Percentiles rank a stretch among this genome's conserved stretches.
Conservation (phyloP, 2,888 invertebrate species). For the Epinotia ramella region DNA sequence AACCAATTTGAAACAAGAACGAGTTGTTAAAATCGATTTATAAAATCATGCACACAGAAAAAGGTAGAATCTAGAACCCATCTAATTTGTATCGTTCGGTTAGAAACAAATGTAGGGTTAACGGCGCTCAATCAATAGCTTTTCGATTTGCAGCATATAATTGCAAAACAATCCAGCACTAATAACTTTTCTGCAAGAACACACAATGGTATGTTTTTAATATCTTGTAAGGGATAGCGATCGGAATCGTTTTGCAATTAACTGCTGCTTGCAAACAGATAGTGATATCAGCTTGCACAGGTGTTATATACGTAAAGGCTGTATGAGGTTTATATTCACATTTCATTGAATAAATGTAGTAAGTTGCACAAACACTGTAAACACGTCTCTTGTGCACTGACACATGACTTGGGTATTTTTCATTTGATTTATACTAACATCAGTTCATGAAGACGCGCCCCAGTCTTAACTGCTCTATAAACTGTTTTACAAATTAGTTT, state of each 20-base stretch:
- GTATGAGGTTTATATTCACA: background rate
- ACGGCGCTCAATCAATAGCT: background rate
- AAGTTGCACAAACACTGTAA: background rate
- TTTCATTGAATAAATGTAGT: too few relatives aligned
- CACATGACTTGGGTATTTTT: background rate
- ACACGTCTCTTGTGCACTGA: background rate
- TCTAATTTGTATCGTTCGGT: too few relatives aligned
- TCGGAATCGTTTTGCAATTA: background rate
- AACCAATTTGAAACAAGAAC: too few relatives aligned
- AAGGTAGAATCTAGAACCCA: too few relatives aligned
- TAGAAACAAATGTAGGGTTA: background rate
- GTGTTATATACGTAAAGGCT: background rate
- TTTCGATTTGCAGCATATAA: background rate
- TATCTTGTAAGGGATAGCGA: background rate
- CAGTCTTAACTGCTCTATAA: background rate
- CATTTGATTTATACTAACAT: background rate
- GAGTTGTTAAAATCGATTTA: too few relatives aligned
- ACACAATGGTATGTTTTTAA: background rate
- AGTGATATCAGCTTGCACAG: background rate
- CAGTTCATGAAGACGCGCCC: background rate
- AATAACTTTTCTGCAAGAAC: background rate
- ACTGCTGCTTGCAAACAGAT: background rate
- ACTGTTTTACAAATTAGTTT: background rate
- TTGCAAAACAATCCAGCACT: background rate
- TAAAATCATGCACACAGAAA: too few relatives aligned